phyloP scores from a whole-genome alignment of 2,888 invertebrate species.

The Diaphora mendica region DNA sequence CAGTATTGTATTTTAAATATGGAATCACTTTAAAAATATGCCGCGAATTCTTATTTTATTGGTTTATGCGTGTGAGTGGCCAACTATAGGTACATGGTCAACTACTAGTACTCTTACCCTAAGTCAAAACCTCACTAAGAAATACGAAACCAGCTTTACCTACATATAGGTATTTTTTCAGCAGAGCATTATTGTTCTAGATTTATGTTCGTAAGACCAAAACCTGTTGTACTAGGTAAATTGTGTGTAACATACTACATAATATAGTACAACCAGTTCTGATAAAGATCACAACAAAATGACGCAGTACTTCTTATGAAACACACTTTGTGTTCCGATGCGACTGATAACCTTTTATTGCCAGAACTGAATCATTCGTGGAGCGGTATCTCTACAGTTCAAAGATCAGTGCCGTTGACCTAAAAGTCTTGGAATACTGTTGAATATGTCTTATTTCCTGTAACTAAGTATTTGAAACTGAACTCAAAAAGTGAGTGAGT shows the following conservation, averaged over 20 bases:
- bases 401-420: background rate
- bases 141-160: no score
- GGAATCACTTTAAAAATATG: no score
- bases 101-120: no score
- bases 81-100: no score
- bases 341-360: background rate
- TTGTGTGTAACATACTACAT: background rate
- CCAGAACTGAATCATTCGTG: background rate
- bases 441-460: background rate
- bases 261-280: background rate
- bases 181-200: background rate
- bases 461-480: background rate
- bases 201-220: background rate
- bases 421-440: background rate
- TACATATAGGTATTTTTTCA: background rate
- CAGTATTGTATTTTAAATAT: no score
- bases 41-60: no score
- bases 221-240: background rate
- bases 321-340: background rate
- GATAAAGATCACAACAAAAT: conserved; percentile 2
- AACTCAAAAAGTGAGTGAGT: no score
- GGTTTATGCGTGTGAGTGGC: no score
- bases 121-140: no score
- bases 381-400: background rate
- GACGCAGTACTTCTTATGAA: background rate